Evolutionary conservation across 2,113 vertebrate genomes (phyloP), one percentile per base, ranked within the genome.

Genomic region (Turdus rufiventris): DNA sequence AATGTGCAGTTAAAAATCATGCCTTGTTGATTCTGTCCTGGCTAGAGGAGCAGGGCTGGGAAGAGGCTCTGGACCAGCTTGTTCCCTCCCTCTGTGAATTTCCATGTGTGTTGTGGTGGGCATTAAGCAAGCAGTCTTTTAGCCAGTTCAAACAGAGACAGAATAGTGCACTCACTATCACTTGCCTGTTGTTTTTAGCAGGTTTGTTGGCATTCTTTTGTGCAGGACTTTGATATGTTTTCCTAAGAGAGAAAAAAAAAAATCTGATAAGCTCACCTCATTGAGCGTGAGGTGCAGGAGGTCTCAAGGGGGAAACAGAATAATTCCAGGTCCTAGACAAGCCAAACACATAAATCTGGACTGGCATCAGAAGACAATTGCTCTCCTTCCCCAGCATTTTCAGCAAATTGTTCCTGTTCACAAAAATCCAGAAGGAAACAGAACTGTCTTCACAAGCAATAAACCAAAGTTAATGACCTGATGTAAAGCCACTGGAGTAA

Each of bases 391-490:
- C 14, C 42, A 6, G 43, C 24, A 38, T 85, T 89, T 88, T 38
- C 50, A 85, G 50, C 31, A 77, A 34, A 70, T 88, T 88, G 61
- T 70, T 85, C 67, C 81, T 63, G 33, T 85, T 88, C 81, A 77
- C 58, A 88, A 80, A 91, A 93, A 91, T 76, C 51, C 62, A 80
- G 54, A 88, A 75, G 42, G 58, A 86, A 89, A 85, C 42, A 60
- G 56, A 74, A 80, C 43, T 91, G 17, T 77, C 89, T 90, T 92
- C 60, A 82, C 63, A 94, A 85, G 47, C 85, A 88, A 90, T 96
- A 96, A 95, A 91, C 45, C 50, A 84, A 91, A 93, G 78, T 90
- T 93, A 93, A 96, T 58, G 89, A 53, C 74, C 95, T 95, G 93
- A 58, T 83, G 58, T 65, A 85, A 94, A 95, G 58, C 47, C 89